Evolutionary conservation across 2,888 invertebrate species (phyloP).

Genomic region (Podotricha telesiphe): DNA sequence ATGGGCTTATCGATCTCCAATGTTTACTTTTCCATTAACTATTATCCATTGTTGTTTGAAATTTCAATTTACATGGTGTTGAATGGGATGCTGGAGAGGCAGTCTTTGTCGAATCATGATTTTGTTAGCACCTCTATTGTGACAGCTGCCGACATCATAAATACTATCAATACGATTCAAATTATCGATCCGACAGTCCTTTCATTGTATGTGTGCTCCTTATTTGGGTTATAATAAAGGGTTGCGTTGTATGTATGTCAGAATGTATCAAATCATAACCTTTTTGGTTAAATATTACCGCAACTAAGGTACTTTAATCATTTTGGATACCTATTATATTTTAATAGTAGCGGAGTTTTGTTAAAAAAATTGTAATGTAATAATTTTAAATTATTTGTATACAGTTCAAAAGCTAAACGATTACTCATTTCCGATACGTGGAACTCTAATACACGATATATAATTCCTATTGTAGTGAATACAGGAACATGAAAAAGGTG

Average conservation of each 20-base stretch:
- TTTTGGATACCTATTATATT: no score
- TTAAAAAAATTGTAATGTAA: no score
- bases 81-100: slow-evolving; percentile 32
- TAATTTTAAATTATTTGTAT: no score
- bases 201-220: neutral
- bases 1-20: slow-evolving; percentile 37
- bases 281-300: no score
- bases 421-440: no score
- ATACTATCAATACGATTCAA: slow-evolving; percentile 25
- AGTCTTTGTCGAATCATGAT: slow-evolving; percentile 52
- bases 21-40: slow-evolving; percentile 46
- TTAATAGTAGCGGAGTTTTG: no score
- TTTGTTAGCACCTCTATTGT: slow-evolving; percentile 52
- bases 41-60: slow-evolving; percentile 53
- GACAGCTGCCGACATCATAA: slow-evolving; percentile 50
- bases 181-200: slow-evolving; percentile 10
- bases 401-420: no score
- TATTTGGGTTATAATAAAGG: neutral
- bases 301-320: no score
- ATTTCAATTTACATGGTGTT: slow-evolving; percentile 51
- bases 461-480: no score
- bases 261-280: no score
- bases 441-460: no score
- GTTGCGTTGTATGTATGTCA: neutral
- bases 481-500: no score